Evolutionary conservation across 1,140 invertebrate species (phyloP).

Genomic region (Orius insidiosus): DNA sequence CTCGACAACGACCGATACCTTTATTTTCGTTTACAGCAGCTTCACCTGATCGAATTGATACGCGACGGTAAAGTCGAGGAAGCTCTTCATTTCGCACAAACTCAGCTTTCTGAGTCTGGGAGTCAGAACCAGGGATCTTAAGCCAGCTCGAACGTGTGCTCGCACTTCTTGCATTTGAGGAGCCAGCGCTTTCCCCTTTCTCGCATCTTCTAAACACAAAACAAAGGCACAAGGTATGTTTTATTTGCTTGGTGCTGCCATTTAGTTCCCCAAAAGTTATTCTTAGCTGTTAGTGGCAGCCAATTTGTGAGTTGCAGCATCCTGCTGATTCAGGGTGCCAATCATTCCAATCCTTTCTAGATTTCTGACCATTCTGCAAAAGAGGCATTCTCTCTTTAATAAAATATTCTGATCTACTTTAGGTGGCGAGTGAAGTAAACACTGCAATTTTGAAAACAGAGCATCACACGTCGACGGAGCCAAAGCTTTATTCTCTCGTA

Average conservation of each 20-base stretch:
- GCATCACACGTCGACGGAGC: slow-evolving; percentile 72
- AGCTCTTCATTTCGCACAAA: slow-evolving; percentile 88
- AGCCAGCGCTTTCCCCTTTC: slow-evolving; percentile 87
- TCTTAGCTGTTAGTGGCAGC: background rate
- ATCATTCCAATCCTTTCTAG: background rate
- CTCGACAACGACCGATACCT: slow-evolving; percentile 88
- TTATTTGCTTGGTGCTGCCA: too few relatives aligned
- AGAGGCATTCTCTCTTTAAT: too few relatives aligned
- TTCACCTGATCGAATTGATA: slow-evolving; percentile 89
- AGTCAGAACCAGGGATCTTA: slow-evolving; percentile 63
- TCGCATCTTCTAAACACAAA: slow-evolving; percentile 82
- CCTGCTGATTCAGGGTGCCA: background rate
- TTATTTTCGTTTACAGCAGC: slow-evolving; percentile 89
- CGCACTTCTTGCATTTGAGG: slow-evolving; percentile 89
- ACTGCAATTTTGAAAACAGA: slow-evolving; percentile 86
- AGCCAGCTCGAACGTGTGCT: slow-evolving; percentile 70
- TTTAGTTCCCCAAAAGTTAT: too few relatives aligned
- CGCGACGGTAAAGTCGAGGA: slow-evolving; percentile 79
- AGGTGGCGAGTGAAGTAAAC: slow-evolving; percentile 95
- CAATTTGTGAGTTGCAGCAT: background rate
- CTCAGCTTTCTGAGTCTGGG: slow-evolving; percentile 83
- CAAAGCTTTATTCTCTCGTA: slow-evolving; percentile 75
- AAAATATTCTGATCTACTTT: slow-evolving; percentile 22
- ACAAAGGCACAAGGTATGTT: slow-evolving; percentile 73
- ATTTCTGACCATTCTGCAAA: background rate